phyloP scores from a whole-genome alignment of 2,797 vertebrate species.

The Arremon brunneinucha region DNA sequence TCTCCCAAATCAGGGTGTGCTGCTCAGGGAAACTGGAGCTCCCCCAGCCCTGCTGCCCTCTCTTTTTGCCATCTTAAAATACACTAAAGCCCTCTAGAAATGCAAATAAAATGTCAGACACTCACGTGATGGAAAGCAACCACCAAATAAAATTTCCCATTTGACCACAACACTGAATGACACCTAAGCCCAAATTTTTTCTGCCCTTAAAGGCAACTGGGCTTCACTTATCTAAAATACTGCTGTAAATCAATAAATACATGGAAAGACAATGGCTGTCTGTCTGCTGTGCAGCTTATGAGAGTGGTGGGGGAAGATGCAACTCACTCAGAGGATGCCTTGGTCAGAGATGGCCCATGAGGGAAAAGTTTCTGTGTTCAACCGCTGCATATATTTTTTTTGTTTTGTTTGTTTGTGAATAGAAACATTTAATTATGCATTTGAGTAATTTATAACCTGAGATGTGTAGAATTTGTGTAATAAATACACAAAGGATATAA shows the following conservation, averaged over 20 bases:
- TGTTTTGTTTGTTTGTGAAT: neutral
- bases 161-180: neutral
- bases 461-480: neutral
- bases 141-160: neutral
- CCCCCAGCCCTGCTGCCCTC: neutral
- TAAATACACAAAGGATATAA: neutral
- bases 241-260: neutral
- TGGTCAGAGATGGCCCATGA: neutral
- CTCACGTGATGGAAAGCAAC: neutral
- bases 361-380: neutral
- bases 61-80: neutral
- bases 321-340: neutral
- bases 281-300: neutral
- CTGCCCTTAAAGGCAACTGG: neutral
- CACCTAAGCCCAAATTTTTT: neutral
- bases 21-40: neutral
- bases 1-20: accelerated
- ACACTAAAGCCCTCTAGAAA: neutral
- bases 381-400: neutral
- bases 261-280: neutral
- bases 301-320: neutral
- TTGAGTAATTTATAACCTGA: neutral
- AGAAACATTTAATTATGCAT: neutral
- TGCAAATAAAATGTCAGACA: neutral
- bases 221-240: neutral